Evolutionary conservation across 1,140 invertebrate species (phyloP), one percentile per base, ranked within the genome.

Genomic region (Acromyrmex charruanus): DNA sequence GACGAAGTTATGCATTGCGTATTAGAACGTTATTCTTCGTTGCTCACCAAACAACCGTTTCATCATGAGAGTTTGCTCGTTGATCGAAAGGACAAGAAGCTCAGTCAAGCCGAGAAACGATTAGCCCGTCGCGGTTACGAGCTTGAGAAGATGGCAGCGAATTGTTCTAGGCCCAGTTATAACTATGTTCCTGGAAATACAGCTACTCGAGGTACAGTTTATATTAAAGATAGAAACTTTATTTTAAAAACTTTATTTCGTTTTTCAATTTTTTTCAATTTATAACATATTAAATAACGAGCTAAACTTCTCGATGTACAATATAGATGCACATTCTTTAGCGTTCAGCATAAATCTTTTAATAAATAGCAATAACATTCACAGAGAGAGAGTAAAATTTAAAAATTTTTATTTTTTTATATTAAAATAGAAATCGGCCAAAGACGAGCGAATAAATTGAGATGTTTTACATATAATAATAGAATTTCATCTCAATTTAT

Each of bases 1-100:
- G 98, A 99, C 94, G 96, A 97, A 53, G 96, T 99, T 39, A 97
- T 99, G 94, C 97, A 97, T 93, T 97, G 97, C 53, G 96, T 98
- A 35, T 92, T 97, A 16, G 96, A 96, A 51, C 95, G 96, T 44
- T 96, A 97, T 89, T 97, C 97, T 5, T 96, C 96, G n/a, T 94
- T 97, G 35, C 95, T 99, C 21, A 98, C 97, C 3, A 98, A 98
- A 94, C 97, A 98, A 92, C 99, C 99, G 0, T 99, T 99, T 95
- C 98, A 99, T 90, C 99, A 99, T 93, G 99, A 99, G 95, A 99
- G 98, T 28, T 95, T 99, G 53, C 96, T 99, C 7, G 97, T 99
- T 2, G 99, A 99, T 95, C 96, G 98, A 51, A 99, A 99, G 93
- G 99, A 99, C 91, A 98, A 99, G 92, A 98, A 99, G 92, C 95